These are phyloP conservation scores for Sminthurides bifidus DNA, from an alignment of 1,140 invertebrate genomes.

Conservation along the genomic window DNA sequence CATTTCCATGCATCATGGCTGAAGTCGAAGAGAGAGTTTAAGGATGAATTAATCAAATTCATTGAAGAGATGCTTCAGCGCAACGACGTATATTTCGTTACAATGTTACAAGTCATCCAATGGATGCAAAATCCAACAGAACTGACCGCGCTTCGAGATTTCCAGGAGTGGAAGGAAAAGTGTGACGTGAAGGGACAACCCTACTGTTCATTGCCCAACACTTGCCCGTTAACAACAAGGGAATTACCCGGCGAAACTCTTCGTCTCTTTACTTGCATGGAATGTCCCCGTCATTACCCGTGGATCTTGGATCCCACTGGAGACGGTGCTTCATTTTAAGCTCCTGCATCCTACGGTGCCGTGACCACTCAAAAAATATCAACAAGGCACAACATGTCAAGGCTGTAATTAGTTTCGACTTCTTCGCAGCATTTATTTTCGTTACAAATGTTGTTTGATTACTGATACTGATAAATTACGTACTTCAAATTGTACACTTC, in stretches of 20 bases:
- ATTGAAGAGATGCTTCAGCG: slow-evolving; percentile 82
- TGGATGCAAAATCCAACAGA: slow-evolving; percentile 96
- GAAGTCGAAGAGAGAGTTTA: slow-evolving; percentile 86
- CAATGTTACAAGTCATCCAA: slow-evolving; percentile 85
- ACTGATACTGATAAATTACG: no score
- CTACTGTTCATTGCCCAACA: slow-evolving; percentile 80
- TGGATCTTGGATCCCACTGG: slow-evolving; percentile 90
- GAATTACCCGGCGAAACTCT: slow-evolving; percentile 85
- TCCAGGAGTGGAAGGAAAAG: slow-evolving; percentile 90
- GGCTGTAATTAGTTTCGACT: no score
- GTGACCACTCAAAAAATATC: no score
- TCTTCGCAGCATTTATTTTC: background rate
- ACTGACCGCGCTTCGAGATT: slow-evolving; percentile 69
- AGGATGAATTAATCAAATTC: slow-evolving; percentile 81
- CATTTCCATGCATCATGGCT: slow-evolving; percentile 93
- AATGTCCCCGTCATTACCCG: slow-evolving; percentile 89
- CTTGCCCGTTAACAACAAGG: slow-evolving; percentile 74
- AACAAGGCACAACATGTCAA: no score
- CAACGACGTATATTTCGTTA: slow-evolving; percentile 89
- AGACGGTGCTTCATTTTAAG: slow-evolving; percentile 65
- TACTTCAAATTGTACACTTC: no score
- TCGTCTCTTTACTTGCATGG: slow-evolving; percentile 85
- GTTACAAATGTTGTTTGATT: background rate
- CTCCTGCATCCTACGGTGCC: background rate
- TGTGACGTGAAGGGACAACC: slow-evolving; percentile 88